These are phyloP conservation scores for Pedionomus torquatus DNA, from an alignment of 2,113 vertebrate species.

Conservation along the genomic window DNA sequence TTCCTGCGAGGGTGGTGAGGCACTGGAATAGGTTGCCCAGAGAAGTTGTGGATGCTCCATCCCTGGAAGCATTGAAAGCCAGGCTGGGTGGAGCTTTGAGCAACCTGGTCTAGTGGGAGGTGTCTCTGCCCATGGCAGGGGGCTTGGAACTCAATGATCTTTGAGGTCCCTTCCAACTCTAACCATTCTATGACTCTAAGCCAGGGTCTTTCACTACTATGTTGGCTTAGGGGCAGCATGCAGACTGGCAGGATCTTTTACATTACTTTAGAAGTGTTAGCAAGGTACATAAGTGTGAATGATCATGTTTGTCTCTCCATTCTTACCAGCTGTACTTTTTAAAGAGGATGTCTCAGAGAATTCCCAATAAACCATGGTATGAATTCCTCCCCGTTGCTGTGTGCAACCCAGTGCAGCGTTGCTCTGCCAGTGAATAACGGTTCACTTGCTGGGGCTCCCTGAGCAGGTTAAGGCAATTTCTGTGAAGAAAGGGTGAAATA, in stretches of 20 bases:
- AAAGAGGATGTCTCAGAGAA: not conserved
- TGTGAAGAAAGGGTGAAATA: not conserved
- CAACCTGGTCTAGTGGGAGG: too few relatives aligned
- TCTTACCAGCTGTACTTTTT: not conserved
- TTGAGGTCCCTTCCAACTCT: too few relatives aligned
- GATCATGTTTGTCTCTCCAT: not conserved
- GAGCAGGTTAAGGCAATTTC: not conserved
- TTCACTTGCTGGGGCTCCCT: not conserved
- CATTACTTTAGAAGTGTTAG: not conserved
- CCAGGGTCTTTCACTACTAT: accelerated
- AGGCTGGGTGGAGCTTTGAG: too few relatives aligned
- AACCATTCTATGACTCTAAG: too few relatives aligned
- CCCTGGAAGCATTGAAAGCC: too few relatives aligned
- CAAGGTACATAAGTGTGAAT: not conserved
- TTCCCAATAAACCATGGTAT: not conserved
- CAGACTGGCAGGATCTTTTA: not conserved
- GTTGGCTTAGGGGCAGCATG: not conserved
- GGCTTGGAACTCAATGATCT: too few relatives aligned
- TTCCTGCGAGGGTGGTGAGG: too few relatives aligned
- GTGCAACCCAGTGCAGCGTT: not conserved
- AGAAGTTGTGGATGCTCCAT: too few relatives aligned
- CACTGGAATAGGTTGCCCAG: too few relatives aligned
- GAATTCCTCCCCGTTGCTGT: not conserved
- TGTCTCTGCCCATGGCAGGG: too few relatives aligned
- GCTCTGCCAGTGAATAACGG: not conserved